These are phyloP conservation scores for Coenonympha arcania DNA, from an alignment of 2,888 invertebrate genomes.

Conservation along the genomic window DNA sequence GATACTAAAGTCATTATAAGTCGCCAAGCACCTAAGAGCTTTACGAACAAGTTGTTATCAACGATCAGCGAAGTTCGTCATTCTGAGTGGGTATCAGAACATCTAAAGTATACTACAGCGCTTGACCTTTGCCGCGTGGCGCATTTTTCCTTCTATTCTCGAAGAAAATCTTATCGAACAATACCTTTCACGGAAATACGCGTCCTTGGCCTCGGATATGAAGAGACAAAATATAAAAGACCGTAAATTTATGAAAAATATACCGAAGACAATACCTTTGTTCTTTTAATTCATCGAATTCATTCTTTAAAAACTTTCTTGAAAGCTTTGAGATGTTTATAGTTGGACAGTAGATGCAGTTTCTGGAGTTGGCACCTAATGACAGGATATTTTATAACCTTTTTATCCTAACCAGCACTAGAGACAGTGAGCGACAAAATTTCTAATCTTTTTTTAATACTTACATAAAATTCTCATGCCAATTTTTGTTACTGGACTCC, in stretches of 20 bases:
- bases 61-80: slow-evolving; percentile 3
- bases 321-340: background rate
- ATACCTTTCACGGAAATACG: slow-evolving; percentile 18
- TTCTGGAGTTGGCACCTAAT: too few relatives aligned
- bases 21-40: too few relatives aligned
- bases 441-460: too few relatives aligned
- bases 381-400: too few relatives aligned
- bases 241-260: slow-evolving; percentile 14
- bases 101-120: slow-evolving; percentile 5
- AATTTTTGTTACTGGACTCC: too few relatives aligned
- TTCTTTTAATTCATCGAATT: slow-evolving; percentile 4
- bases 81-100: slow-evolving; percentile 5
- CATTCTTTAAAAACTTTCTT: background rate
- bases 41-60: too few relatives aligned
- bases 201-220: slow-evolving; percentile 15
- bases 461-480: too few relatives aligned
- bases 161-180: slow-evolving; percentile 20
- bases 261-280: slow-evolving; percentile 5
- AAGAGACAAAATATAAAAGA: slow-evolving; percentile 17
- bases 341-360: too few relatives aligned
- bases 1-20: too few relatives aligned
- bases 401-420: too few relatives aligned
- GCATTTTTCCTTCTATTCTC: slow-evolving; percentile 19
- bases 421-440: too few relatives aligned
- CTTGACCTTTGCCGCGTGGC: slow-evolving; percentile 15